Base-by-base conservation (phyloP, 2,113 vertebrate species). In the Pluvianellus socialis region DNA sequence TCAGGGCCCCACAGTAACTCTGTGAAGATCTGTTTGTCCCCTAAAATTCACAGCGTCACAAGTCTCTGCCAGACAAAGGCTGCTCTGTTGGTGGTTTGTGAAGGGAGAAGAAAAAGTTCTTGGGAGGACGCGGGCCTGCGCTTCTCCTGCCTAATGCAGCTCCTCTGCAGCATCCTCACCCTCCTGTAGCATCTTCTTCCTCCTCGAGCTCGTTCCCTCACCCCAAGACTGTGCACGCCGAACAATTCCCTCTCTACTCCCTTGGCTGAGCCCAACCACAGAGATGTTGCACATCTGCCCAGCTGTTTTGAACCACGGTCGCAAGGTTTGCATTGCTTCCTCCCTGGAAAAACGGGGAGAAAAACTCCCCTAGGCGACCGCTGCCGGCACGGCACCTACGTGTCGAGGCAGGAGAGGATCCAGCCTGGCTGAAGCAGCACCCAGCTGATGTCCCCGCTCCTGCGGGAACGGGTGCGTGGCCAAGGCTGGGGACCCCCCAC, bases 191-290 rank as follows among this genome's bases (percentile, higher is more conserved):
- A 89, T 18, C 40, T 33, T 33, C 50, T 80, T 84, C 40, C n/a
- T 75, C 71, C 66, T 71, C 4, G 2, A 23, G 12, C 12, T 44
- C 5, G 0, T 40, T 72, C 45, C 38, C 30, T 50, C 32, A 50
- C 32, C 30, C 32, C 0, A 0, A n/a, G 59, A 13, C 26, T 8
- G 17, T 10, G 30, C 47, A 10, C 0, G 0, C 6, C 5, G 6
- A 32, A 12, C 6, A 38, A 4, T 5, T 19, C 17, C 49, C 33
- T 9, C 32, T 24, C 32, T 62, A 9, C 50, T 63, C 44, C 55
- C n/a, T 26, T 28, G 32, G 44, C 17, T 61, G 18, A 79, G 33
- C 68, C 63, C 73, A 55, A 17, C 27, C 55, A 13, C 59, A 33
- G 66, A 45, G 35, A 2, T 3, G 8, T 12, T 65, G 26, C 82